A percentile compares a stretch with the other conserved stretches of the same genome.
Conservation (phyloP, 2,113 vertebrate species). For the Puntigrus tetrazona region DNA sequence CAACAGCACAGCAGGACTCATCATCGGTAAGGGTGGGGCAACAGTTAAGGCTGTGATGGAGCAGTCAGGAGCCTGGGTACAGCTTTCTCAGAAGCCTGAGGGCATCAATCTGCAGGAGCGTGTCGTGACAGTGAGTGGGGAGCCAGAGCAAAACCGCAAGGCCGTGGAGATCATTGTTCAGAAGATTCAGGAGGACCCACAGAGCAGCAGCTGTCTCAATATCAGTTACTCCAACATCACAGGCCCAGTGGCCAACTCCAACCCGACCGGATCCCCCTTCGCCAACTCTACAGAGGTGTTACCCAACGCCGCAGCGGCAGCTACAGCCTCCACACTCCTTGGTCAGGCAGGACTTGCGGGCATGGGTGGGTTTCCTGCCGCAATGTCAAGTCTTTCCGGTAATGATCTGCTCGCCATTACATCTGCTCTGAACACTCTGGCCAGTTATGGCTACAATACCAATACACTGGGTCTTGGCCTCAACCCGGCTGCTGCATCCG, state of each 20-base stretch:
- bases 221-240: slow-evolving; percentile 94
- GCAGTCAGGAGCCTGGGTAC: slow-evolving; percentile 92
- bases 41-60: slow-evolving; percentile 95
- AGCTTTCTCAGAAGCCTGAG: slow-evolving; percentile 92
- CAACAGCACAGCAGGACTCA: slow-evolving; percentile 91
- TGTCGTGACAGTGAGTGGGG: slow-evolving; percentile 91
- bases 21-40: slow-evolving; percentile 91
- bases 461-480: slow-evolving; percentile 89
- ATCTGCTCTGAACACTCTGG: slow-evolving; percentile 91
- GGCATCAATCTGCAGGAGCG: slow-evolving; percentile 94
- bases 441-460: slow-evolving; percentile 94
- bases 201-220: slow-evolving; percentile 94
- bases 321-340: slow-evolving; percentile 83
- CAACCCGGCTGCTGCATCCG: slow-evolving; percentile 86
- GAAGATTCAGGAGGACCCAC: slow-evolving; percentile 94
- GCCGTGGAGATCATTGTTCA: slow-evolving; percentile 92
- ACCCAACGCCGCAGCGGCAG: slow-evolving; percentile 78
- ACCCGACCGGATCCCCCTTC: slow-evolving; percentile 91
- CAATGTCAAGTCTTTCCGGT: slow-evolving; percentile 88
- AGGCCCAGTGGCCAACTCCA: slow-evolving; percentile 92
- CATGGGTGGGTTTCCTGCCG: slow-evolving; percentile 83
- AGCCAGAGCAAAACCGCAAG: slow-evolving; percentile 89
- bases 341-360: slow-evolving; percentile 83
- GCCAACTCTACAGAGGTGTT: slow-evolving; percentile 89
- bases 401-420: slow-evolving; percentile 91